These are phyloP conservation scores for Aphidoletes aphidimyza DNA, from an alignment of 2,888 invertebrate genomes.

Conservation along the genomic window DNA sequence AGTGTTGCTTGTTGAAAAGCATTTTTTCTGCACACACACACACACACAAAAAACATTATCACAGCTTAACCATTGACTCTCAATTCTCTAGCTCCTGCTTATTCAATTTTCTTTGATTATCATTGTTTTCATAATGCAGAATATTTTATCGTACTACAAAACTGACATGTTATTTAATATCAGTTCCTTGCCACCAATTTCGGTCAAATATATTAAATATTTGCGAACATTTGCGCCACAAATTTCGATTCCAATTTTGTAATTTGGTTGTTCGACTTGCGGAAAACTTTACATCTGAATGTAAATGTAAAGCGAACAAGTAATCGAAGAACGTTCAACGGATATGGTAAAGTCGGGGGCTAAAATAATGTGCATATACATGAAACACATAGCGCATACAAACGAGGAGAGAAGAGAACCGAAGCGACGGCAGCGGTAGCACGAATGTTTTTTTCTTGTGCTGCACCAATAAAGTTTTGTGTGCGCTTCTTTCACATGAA, in stretches of 20 bases:
- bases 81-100: neutral
- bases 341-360: no score
- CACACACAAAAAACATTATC: no score
- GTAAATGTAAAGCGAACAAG: neutral
- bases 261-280: neutral
- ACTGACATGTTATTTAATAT: neutral
- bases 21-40: no score
- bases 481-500: neutral
- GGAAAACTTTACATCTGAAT: neutral
- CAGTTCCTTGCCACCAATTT: neutral
- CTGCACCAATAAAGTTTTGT: neutral
- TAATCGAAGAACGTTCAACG: neutral
- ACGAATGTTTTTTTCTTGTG: no score
- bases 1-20: no score
- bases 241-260: neutral
- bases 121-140: no score
- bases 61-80: no score
- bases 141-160: neutral
- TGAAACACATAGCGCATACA: slow-evolving; percentile 6
- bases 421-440: neutral
- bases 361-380: neutral
- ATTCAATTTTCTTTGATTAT: no score
- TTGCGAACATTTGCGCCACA: neutral
- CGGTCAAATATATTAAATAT: neutral
- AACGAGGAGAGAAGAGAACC: neutral